A percentile compares a stretch with the other conserved stretches of the same genome.
Evolutionary conservation across 30 jellyfish, hydroid and myxozoan species (phyloP).

Genomic region (Aurelia coerulea): DNA sequence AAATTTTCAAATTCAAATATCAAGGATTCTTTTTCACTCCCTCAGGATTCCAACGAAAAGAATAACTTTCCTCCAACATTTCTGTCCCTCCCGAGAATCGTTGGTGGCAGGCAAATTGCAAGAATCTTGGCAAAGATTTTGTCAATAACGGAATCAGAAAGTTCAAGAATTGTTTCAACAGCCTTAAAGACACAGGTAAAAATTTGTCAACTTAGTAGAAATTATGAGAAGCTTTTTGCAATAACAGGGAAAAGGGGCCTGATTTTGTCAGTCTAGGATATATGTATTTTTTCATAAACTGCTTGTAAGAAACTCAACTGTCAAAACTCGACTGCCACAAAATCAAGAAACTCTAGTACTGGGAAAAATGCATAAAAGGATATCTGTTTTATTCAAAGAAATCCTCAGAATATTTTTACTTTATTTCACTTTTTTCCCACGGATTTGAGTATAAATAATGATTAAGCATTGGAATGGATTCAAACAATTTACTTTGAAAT

Average conservation of each 20-base stretch:
- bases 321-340: too few species aligned
- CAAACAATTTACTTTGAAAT: too few species aligned
- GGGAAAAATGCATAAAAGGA: too few species aligned
- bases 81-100: background rate
- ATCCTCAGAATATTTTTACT: too few species aligned
- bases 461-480: too few species aligned
- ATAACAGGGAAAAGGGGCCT: background rate
- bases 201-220: background rate
- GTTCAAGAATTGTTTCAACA: constrained; percentile 5
- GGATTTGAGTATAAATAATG: too few species aligned
- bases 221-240: background rate
- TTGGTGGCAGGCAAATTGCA: constrained; percentile 5
- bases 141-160: constrained; percentile 7
- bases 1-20: background rate
- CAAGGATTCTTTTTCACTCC: background rate
- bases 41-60: background rate
- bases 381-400: too few species aligned
- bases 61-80: constrained; percentile 23
- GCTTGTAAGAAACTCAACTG: too few species aligned
- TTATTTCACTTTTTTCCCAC: too few species aligned
- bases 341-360: too few species aligned
- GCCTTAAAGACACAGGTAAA: constrained; percentile 12
- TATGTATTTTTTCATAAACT: too few species aligned
- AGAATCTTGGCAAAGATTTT: background rate
- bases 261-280: too few species aligned